Evolutionary conservation across 2,797 vertebrate species (phyloP).

Genomic region (Premnoplex brunnescens): DNA sequence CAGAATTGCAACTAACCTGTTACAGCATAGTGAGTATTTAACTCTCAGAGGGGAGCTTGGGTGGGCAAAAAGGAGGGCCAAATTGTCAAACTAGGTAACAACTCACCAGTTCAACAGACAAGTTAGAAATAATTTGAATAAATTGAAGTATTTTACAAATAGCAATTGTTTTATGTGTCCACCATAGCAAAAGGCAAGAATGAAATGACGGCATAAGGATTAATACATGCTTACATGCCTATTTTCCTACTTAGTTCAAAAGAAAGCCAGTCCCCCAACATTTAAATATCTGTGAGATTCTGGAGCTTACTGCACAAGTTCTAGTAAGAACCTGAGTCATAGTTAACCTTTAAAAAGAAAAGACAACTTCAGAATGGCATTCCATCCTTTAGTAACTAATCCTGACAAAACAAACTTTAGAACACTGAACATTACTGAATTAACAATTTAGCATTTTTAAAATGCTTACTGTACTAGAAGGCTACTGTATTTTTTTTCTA

Average conservation of each 20-base stretch:
- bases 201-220: background rate
- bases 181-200: background rate
- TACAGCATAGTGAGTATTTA: background rate
- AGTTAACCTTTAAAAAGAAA: background rate
- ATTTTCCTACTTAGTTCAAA: background rate
- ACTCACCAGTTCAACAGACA: background rate
- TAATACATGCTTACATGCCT: background rate
- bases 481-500: background rate
- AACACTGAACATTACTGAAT: background rate
- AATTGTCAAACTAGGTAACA: background rate
- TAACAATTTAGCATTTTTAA: background rate
- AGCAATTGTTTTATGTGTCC: background rate
- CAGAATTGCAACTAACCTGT: background rate
- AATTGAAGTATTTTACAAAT: background rate
- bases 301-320: background rate
- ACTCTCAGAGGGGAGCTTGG: background rate
- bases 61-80: background rate
- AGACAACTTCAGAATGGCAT: background rate
- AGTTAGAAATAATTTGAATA: background rate
- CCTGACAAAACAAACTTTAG: background rate
- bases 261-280: background rate
- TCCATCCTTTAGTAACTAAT: background rate
- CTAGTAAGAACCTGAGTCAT: background rate
- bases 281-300: background rate
- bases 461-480: background rate